Conservation (phyloP, 2,888 invertebrate genomes). For the Heliconius hortense region DNA sequence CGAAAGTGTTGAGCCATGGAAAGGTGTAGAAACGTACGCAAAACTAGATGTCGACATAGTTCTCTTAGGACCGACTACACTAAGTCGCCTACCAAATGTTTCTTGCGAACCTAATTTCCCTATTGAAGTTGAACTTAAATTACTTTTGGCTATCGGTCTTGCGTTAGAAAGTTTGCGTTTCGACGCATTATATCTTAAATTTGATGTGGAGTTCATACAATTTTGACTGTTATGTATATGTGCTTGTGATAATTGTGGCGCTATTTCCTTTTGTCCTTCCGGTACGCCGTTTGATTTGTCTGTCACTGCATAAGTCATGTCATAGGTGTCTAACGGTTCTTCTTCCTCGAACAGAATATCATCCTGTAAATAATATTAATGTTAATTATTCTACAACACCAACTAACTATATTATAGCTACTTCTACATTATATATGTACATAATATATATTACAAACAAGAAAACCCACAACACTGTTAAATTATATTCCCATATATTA, state of each 20-base stretch:
- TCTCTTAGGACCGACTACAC: slow-evolving; percentile 76
- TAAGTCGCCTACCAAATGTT: slow-evolving; percentile 61
- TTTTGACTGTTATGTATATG: slow-evolving; percentile 52
- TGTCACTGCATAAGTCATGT: slow-evolving; percentile 46
- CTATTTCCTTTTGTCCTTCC: slow-evolving; percentile 48
- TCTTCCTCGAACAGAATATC: slow-evolving; percentile 74
- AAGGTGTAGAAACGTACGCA: slow-evolving; percentile 91
- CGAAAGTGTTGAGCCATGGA: slow-evolving; percentile 91
- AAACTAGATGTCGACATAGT: slow-evolving; percentile 91
- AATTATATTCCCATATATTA: background rate
- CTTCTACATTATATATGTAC: slow-evolving; percentile 4
- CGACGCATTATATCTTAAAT: slow-evolving; percentile 61
- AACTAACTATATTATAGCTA: background rate
- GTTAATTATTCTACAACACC: background rate
- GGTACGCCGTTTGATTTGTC: slow-evolving; percentile 51
- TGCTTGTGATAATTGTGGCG: slow-evolving; percentile 48
- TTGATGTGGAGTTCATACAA: slow-evolving; percentile 48
- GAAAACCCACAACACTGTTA: slow-evolving; percentile 3
- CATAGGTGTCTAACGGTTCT: slow-evolving; percentile 59
- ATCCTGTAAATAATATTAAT: slow-evolving; percentile 60
- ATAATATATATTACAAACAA: background rate
- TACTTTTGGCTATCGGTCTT: slow-evolving; percentile 60
- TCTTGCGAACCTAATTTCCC: slow-evolving; percentile 71
- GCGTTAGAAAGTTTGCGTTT: slow-evolving; percentile 69
- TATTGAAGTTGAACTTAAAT: slow-evolving; percentile 83